Conservation (phyloP, 2,888 invertebrate genomes). For the Drosophila colorata region DNA sequence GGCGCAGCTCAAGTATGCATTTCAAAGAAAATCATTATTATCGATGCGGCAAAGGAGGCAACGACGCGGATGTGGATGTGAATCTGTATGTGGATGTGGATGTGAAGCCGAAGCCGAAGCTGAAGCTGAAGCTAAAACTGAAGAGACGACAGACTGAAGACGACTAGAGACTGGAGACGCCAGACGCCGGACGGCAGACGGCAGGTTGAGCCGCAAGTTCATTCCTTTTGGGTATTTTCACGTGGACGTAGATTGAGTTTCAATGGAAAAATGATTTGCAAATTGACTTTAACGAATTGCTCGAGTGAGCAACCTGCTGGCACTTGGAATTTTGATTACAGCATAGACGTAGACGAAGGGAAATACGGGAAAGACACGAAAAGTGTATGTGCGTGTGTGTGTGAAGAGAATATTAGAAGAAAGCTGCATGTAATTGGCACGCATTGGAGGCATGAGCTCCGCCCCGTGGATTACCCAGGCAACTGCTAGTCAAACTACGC, state of each 20-base stretch:
- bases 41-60: constrained; percentile 67
- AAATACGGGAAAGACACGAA: background rate
- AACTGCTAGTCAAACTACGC: constrained; percentile 31
- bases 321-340: constrained; percentile 79
- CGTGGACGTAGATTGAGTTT: constrained; percentile 81
- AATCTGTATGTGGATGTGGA: background rate
- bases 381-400: background rate
- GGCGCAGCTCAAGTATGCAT: constrained; percentile 67
- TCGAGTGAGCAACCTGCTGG: constrained; percentile 67
- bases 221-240: constrained; percentile 77
- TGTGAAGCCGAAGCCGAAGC: constrained; percentile 14
- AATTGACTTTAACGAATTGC: constrained; percentile 83
- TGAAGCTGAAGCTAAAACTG: constrained; percentile 19
- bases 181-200: background rate
- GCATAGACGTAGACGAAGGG: constrained; percentile 32
- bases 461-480: constrained; percentile 18
- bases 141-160: constrained; percentile 31
- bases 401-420: constrained; percentile 41
- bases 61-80: constrained; percentile 32
- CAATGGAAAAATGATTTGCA: constrained; percentile 84
- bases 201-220: constrained; percentile 31
- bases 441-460: constrained; percentile 48
- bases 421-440: constrained; percentile 68
- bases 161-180: constrained; percentile 8
- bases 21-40: constrained; percentile 83